Conservation (phyloP, 2,113 vertebrate genomes). For the Hassar affinis region DNA sequence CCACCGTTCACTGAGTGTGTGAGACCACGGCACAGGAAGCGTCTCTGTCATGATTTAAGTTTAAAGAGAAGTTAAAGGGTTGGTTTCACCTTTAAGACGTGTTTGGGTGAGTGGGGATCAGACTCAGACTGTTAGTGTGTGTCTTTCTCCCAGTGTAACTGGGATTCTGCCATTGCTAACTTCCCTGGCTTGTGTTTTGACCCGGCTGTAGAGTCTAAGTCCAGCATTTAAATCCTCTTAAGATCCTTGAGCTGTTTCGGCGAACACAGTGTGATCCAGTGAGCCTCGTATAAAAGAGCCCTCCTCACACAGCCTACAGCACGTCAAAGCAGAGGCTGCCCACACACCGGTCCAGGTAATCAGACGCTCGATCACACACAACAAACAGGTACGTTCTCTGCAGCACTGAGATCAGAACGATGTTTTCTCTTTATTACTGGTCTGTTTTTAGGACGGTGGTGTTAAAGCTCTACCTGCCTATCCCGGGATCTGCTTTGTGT, state of each 20-base stretch:
- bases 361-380: neutral
- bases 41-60: too few relatives aligned
- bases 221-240: conserved; percentile 91
- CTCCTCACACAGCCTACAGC: conserved; percentile 57
- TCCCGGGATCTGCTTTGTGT: neutral
- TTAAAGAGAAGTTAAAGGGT: too few relatives aligned
- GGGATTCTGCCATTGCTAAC: conserved; percentile 4
- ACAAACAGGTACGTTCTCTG: conserved; percentile 14
- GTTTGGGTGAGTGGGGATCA: neutral
- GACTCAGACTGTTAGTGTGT: neutral
- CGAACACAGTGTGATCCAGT: conserved; percentile 64
- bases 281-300: conserved; percentile 72
- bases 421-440: neutral
- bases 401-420: neutral
- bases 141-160: neutral
- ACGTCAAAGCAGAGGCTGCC: conserved; percentile 59
- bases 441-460: neutral
- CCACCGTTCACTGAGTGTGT: too few relatives aligned
- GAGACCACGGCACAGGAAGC: too few relatives aligned
- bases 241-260: conserved; percentile 84
- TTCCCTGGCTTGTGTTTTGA: conserved; percentile 59
- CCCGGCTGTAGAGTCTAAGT: conserved; percentile 78
- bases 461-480: neutral
- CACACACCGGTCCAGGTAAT: conserved; percentile 42
- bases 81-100: neutral